A percentile compares a stretch with the other conserved stretches of the same genome.
Evolutionary conservation across 1,140 invertebrate genomes (phyloP).

Genomic region (Phocides pigmalion): DNA sequence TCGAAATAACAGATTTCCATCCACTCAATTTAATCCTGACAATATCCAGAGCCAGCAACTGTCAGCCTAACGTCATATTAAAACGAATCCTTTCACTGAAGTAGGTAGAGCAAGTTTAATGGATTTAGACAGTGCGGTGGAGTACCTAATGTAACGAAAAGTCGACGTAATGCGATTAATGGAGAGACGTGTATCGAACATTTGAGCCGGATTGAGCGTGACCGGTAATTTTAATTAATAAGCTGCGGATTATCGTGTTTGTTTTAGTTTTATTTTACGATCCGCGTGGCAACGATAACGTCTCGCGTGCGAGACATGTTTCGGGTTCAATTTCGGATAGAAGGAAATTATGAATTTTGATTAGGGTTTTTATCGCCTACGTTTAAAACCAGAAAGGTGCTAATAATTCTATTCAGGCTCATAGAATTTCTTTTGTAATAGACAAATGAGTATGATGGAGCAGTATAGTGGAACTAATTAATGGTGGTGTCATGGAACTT

Average conservation of each 20-base stretch:
- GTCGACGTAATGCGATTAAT: constrained; percentile 35
- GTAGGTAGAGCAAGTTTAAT: constrained; percentile 32
- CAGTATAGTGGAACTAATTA: too few species aligned
- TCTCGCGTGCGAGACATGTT: too few species aligned
- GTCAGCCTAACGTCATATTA: constrained; percentile 62
- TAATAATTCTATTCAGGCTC: too few species aligned
- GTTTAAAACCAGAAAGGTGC: too few species aligned
- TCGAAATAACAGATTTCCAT: constrained; percentile 64
- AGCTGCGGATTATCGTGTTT: constrained; percentile 7
- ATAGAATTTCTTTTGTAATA: too few species aligned
- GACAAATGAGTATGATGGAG: too few species aligned
- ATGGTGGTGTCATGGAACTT: too few species aligned
- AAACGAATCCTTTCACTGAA: constrained; percentile 34
- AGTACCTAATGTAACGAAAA: constrained; percentile 34
- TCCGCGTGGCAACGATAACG: too few species aligned
- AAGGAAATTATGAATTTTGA: too few species aligned
- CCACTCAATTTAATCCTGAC: constrained; percentile 66
- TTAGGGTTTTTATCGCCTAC: too few species aligned
- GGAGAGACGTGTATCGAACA: constrained; percentile 16
- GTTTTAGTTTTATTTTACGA: constrained; percentile 2
- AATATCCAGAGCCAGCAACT: constrained; percentile 47
- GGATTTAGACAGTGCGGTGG: constrained; percentile 26
- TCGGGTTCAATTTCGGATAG: too few species aligned
- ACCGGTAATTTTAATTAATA: constrained; percentile 31
- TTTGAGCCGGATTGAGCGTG: constrained; percentile 17